These are phyloP conservation scores for Chiridota heheva DNA, from an alignment of 35 echinoderm and acorn worm genomes.

Conservation along the genomic window DNA sequence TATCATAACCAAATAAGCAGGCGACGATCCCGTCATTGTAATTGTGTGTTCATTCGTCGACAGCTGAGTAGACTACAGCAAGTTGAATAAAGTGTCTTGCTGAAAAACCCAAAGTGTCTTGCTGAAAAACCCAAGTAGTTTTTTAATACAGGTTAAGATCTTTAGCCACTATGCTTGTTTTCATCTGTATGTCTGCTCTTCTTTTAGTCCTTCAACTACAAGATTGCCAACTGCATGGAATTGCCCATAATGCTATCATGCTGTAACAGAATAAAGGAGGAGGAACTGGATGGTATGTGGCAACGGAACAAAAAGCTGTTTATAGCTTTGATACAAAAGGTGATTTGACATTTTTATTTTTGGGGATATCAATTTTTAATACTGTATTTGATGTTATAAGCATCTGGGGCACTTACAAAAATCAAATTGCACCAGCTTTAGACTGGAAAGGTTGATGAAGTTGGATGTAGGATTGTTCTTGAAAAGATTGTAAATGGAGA, in stretches of 20 bases:
- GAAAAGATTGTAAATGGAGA: too few relatives aligned
- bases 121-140: background rate
- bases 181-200: background rate
- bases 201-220: conserved; percentile 73
- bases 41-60: too few relatives aligned
- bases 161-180: background rate
- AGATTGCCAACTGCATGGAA: conserved; percentile 63
- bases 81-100: too few relatives aligned
- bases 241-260: conserved; percentile 52
- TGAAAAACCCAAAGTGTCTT: background rate
- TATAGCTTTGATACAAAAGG: conserved; percentile 66
- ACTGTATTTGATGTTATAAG: background rate
- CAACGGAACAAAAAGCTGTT: conserved; percentile 32
- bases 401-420: background rate
- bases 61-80: background rate
- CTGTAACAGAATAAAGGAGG: conserved; percentile 51
- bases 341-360: background rate
- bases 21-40: too few relatives aligned
- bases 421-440: too few relatives aligned
- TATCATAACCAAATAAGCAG: too few relatives aligned
- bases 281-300: conserved; percentile 52
- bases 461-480: background rate
- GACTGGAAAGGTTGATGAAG: background rate
- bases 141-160: background rate
- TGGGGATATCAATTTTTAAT: too few relatives aligned